phyloP scores from a whole-genome alignment of 1,140 invertebrate species.

The Ceratina calcarata region DNA sequence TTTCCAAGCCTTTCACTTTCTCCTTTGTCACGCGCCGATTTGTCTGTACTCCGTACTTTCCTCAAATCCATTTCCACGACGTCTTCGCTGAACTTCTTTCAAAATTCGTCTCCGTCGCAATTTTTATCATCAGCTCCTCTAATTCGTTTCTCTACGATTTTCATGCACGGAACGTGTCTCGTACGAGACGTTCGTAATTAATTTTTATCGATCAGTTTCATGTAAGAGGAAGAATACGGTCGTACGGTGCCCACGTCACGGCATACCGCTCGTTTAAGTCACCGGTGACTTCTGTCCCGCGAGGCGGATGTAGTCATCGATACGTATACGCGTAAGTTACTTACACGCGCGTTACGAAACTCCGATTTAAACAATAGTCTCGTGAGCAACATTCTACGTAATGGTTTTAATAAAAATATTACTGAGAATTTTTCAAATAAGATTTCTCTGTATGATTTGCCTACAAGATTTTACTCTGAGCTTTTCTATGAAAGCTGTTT shows the following conservation, averaged over 20 bases:
- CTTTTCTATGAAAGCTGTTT: too few relatives aligned
- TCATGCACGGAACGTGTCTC: too few relatives aligned
- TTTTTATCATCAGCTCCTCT: neutral
- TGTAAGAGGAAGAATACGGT: too few relatives aligned
- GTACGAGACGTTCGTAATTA: too few relatives aligned
- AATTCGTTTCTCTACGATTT: too few relatives aligned
- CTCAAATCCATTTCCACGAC: too few relatives aligned
- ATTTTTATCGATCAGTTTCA: too few relatives aligned
- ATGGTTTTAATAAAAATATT: neutral
- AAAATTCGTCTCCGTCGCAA: neutral
- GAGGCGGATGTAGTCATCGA: conserved; percentile 18
- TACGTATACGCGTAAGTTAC: neutral
- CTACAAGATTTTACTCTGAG: too few relatives aligned
- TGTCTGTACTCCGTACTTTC: too few relatives aligned
- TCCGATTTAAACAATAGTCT: conserved; percentile 3
- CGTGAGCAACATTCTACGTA: neutral
- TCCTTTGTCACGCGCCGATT: neutral
- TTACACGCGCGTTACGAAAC: conserved; percentile 10
- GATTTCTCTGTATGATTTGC: too few relatives aligned
- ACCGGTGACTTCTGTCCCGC: conserved; percentile 33
- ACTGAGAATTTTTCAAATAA: too few relatives aligned
- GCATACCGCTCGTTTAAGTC: conserved; percentile 44
- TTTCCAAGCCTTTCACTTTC: conserved; percentile 30
- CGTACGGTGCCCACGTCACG: conserved; percentile 14
- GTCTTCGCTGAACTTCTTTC: too few relatives aligned